Base-by-base conservation (phyloP, 2,888 invertebrate species). In the Coelopa pilipes region DNA sequence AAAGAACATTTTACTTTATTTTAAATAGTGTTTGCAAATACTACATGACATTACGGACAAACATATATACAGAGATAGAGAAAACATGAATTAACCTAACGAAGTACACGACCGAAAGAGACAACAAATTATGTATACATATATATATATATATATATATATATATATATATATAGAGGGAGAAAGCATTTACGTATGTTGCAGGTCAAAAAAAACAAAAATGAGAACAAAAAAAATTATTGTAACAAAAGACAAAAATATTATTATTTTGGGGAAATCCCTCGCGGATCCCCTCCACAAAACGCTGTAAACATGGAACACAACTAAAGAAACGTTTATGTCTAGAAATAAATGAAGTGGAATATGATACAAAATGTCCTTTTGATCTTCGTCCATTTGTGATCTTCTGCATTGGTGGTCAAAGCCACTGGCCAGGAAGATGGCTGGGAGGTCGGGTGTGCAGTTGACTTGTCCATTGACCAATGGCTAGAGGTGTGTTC, bases 251-350 rank as follows among this genome's bases (percentile, higher is more conserved):
- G 50, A 46, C 70, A 72, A 66, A 34, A 15, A 53, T 34, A 67
- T 9, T n/a, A 10, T 67, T 67, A 55, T 24, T 72, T 45, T 72
- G 74, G 74, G 50, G 74, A 67, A 74, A 70, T 68, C 73, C 68
- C 75, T 71, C 75, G 67, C 34, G 53, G 55, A 72, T 57, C 66
- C 73, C 73, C 69, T 70, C 65, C 71, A 71, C 60, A 10, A 19
- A 76, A 74, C 77, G 73, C 75, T 77, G 76, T 73, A 75, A 76
- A 74, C 74, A 62, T 68, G 53, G 72, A 75, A 73, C 13, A 15
- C 50, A 72, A 67, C 67, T 50, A 60, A n/a, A 73, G 45, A n/a
- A 70, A 70, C 59, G 60, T 70, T 60, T 60, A 70, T 70, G 77
- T 76, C 76, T 75, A 78, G 63, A 75, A 77, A 78, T 73, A 74